Base-by-base conservation (phyloP, 2,797 vertebrate species). In the Sorex maritimensis region DNA sequence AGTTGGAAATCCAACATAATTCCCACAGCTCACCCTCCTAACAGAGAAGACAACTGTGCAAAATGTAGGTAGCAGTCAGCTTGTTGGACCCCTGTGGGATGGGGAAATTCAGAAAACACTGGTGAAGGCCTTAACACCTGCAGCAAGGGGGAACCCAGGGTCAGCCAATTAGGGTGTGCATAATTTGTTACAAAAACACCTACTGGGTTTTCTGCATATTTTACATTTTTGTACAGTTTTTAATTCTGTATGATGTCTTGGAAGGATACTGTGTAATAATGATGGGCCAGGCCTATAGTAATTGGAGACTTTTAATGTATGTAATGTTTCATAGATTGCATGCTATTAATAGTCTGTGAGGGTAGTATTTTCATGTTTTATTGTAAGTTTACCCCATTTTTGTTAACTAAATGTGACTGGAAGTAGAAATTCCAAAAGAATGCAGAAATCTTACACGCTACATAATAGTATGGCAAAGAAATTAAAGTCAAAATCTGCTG, bases 321-420 rank as follows among this genome's bases (percentile, higher is more conserved):
- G 98, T 98, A 97, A 97, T 98, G 98, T 97, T 97, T 96, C 97
- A 95, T 97, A 98, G 98, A 96, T 97, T 98, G 99, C 99, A 99
- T 98, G 99, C 98, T 98, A 96, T 96, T 97, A 95, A 98, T 97
- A 98, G 97, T 98, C 96, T 97, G 95, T 98, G 97, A 97, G 95
- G 96, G 90, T 92, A 96, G 73, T 97, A 96, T 95, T 97, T 61
- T 97, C 94, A 93, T 95, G 86, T 97, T 98, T 96, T 96, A 92
- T 97, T 92, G 88, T 97, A 96, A 85, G 96, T 95, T 90, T 94
- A 72, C 78, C 73, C 86, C 74, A 30, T 83, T 94, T 74, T 88
- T 84, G 78, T 87, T 82, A 92, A 91, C 74, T 83, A 91, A 74
- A 90, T 81, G 82, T 52, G 30, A 67, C 82, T 84, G 74, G 75